Base-by-base conservation (phyloP, 1,140 invertebrate species). In the Brachystomella parvula region DNA sequence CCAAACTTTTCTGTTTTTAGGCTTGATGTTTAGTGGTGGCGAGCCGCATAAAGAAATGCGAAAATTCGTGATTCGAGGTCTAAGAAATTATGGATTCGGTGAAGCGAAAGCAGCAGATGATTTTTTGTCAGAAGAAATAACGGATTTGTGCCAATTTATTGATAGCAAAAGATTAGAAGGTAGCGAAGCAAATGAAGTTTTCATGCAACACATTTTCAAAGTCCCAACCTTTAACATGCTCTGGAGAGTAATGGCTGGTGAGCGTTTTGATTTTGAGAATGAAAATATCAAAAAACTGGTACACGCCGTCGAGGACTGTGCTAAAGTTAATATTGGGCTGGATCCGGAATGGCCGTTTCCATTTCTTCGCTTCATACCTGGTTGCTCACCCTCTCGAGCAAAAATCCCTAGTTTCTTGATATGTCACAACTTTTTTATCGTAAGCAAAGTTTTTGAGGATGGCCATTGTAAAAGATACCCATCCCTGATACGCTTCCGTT, bases 191-290 rank as follows among this genome's bases (percentile, higher is more conserved):
- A n/a, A 44, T 44, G 58, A 35, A 35, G 60, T 47, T 2, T 24
- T 6, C 33, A 62, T 62, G 33, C 60, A 62, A 3, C n/a, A 29
- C 29, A 12, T 71, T 17, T 75, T 73, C 67, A 69, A 60, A 44
- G 61, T 71, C 35, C 62, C 73, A 0, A 85, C 91, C 33, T 76
- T 92, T 19, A 95, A 94, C 72, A 88, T 89, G 0, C 77, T 94
- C 0, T 94, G 90, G 88, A 84, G 81, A 59, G 89, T 94, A 85
- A 83, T 93, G 78, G 88, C 90, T 64, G 88, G 90, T 0, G 84
- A 81, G 72, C 77, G 85, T 71, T 84, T 79, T 58, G 73, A 74
- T 1, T 76, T 78, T 64, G 63, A 74, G n/a, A 75, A 80, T 59
- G 68, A 68, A 0, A 29, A 66, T 26, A 39, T 73, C 6, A 3